Base-by-base conservation (phyloP, 2,888 invertebrate species). In the Eupithecia abbreviata region DNA sequence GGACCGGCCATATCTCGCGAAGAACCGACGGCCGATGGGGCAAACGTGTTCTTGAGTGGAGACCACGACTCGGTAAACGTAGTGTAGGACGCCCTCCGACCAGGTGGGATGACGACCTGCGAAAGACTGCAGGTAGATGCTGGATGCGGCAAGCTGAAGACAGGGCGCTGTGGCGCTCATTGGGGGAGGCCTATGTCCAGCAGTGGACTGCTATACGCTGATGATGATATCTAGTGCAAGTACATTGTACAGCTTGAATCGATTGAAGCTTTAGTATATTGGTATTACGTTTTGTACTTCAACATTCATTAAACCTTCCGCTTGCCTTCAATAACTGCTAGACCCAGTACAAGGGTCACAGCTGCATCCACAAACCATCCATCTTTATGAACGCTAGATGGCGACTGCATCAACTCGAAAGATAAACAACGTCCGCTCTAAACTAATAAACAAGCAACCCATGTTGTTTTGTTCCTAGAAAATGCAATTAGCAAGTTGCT, bases 401-500 rank as follows among this genome's bases (percentile, higher is more conserved):
- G 74, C 66, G 70, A 18, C 71, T 71, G 75, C 78, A 73, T 75
- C 78, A 78, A 71, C 65, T 58, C 51, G 55, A 42, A 70, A 80
- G 75, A 77, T 75, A 81, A 81, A 80, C 80, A 80, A 76, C 74
- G 71, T 65, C 73, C 72, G 41, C 68, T 55, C 73, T 79, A 77
- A 81, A 78, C 74, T 77, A 79, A 80, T 81, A 79, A 80, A 80
- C 77, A 71, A 77, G 75, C 67, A 65, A 74, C 76, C 75, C 77
- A 72, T 70, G 81, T 80, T 81, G 79, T 80, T 82, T 80, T 79
- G 78, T 79, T 79, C 78, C 67, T 77, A 81, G 74, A 79, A 82
- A 82, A 82, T 80, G 82, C 81, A 82, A 82, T 82, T 81, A 82
- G 69, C 77, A 80, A 80, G 72, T 77, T 72, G 76, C 74, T 73